Evolutionary conservation across 2,113 vertebrate species (phyloP).

Genomic region (Zosterops japonicus): DNA sequence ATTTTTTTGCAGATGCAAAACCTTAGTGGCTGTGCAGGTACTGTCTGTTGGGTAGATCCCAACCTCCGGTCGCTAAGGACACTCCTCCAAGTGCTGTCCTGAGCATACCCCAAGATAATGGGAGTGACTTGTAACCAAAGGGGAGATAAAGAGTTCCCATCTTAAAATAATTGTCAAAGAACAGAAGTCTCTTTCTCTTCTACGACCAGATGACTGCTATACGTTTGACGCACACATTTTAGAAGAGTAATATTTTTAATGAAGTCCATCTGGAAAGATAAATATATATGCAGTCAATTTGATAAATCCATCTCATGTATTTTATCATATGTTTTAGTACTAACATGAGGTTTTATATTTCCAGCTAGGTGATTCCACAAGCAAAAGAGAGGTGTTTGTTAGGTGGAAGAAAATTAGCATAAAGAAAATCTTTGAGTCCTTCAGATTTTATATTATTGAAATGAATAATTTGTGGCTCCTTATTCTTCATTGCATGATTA

Average conservation of each 20-base stretch:
- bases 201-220: not conserved
- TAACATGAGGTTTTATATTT: not conserved
- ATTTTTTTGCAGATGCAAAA: not conserved
- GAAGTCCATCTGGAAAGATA: not conserved
- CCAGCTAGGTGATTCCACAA: not conserved
- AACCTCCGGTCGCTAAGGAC: not conserved
- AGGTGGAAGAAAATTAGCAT: not conserved
- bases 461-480: not conserved
- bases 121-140: not conserved
- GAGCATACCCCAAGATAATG: accelerated
- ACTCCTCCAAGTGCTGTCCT: not conserved
- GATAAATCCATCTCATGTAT: not conserved
- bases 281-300: not conserved
- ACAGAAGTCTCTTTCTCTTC: not conserved
- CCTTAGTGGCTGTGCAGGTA: not conserved
- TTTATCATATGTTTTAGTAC: not conserved
- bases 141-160: not conserved
- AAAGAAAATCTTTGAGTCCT: not conserved
- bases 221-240: not conserved
- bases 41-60: not conserved
- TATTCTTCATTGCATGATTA: not conserved
- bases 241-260: not conserved
- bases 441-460: not conserved
- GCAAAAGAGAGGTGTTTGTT: not conserved
- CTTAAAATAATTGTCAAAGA: not conserved